Evolutionary conservation across 2,797 vertebrate species (phyloP), one percentile per base, ranked within the genome.

Genomic region (Pseudochirops cupreus): DNA sequence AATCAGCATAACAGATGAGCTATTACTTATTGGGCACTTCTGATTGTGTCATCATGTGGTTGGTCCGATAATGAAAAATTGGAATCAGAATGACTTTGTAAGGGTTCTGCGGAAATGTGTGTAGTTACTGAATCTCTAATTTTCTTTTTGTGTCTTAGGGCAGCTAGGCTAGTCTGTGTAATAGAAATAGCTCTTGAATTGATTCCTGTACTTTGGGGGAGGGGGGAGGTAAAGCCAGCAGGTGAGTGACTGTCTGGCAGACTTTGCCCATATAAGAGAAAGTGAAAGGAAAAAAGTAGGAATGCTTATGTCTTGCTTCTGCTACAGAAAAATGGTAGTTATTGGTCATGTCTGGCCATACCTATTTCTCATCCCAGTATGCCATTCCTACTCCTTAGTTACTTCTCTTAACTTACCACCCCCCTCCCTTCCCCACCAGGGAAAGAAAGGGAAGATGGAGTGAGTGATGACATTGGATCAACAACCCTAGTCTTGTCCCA

Each of bases 161-260:
- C 91, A 91, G 26, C 39, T 90, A 50, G 53, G 56, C 14, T 93
- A 92, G 52, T 29, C 54, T 92, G 95, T 93, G 4, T 94, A 74
- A 95, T 59, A 46, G 9, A 93, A 28, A 58, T 93, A 91, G 46
- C 21, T 59, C 54, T 67, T 33, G 58, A 54, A 93, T 1, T 92
- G 18, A 87, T 18, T 54, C 31, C 9, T 10, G 53, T 53, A 53
- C 7, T 53, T 53, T 10, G 53, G 53, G 7, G 53, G 53, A 53
- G 53, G 53, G 53, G 10, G 53, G 11, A 11, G 92, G 62, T 93
- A 91, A 91, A 29, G 58, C 58, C 52, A 57, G 46, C 53, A 94
- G 54, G n/a, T 94, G 0, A 29, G 39, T 87, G 10, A 46, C 74
- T 87, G 1, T 46, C 39, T 82, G 74, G 39, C 39, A 87, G 74